Conservation (phyloP, 2,888 invertebrate species). For the Tanypteryx hageni region DNA sequence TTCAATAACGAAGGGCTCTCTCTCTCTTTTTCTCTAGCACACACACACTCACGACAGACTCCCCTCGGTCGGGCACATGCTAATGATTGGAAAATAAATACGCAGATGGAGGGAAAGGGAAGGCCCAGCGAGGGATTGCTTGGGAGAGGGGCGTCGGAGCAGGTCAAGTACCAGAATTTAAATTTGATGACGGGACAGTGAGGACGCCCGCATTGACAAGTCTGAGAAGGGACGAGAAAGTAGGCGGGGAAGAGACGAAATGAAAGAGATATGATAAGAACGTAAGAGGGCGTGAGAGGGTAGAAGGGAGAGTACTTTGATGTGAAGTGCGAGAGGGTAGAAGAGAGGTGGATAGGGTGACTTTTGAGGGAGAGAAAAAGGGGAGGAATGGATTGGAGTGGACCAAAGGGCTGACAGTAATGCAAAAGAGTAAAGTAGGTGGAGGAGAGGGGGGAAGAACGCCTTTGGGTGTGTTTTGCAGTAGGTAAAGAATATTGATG, state of each 20-base stretch:
- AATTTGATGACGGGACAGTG: conserved; percentile 14
- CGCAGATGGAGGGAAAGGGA: neutral
- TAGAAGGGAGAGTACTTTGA: neutral
- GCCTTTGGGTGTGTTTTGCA: too few relatives aligned
- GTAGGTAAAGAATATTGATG: too few relatives aligned
- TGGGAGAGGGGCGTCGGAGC: neutral
- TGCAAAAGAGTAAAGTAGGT: too few relatives aligned
- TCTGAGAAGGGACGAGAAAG: neutral
- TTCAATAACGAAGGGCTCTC: conserved; percentile 33
- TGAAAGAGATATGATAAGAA: neutral
- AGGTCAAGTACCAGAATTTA: conserved; percentile 17
- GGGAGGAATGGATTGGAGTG: too few relatives aligned
- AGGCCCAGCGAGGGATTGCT: neutral
- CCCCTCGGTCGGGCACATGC: conserved; percentile 22
- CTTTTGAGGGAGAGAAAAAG: too few relatives aligned
- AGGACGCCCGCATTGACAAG: neutral
- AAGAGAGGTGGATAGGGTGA: too few relatives aligned
- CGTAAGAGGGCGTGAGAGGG: neutral
- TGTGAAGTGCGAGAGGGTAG: neutral
- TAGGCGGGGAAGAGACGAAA: neutral
- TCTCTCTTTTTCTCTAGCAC: neutral
- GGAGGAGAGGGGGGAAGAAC: too few relatives aligned
- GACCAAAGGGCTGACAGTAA: too few relatives aligned
- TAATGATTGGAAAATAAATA: conserved; percentile 56
- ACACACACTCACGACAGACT: neutral